These are phyloP conservation scores for Apodemus sylvaticus DNA, from an alignment of 2,113 vertebrate genomes.

Conservation along the genomic window DNA sequence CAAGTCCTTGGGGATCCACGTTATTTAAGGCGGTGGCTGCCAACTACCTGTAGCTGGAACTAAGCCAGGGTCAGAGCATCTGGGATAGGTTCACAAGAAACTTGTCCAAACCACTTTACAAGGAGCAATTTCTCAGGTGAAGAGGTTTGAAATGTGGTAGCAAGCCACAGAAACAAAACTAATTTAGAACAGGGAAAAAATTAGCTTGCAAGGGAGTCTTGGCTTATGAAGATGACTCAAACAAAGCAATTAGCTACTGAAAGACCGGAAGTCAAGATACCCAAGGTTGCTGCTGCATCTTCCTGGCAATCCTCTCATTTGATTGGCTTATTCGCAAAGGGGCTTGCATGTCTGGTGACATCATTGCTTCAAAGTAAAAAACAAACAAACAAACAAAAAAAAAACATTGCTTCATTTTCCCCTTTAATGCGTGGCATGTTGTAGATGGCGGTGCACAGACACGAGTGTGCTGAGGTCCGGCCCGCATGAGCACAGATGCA, in stretches of 20 bases:
- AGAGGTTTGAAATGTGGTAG: not conserved
- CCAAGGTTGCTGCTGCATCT: not conserved
- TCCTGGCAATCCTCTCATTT: not conserved
- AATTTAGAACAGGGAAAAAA: constrained; percentile 26
- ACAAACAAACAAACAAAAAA: too few species aligned
- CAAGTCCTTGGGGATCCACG: not conserved
- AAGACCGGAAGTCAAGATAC: constrained; percentile 34
- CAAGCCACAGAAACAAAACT: constrained; percentile 16
- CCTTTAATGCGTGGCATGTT: not conserved
- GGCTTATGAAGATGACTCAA: constrained; percentile 6
- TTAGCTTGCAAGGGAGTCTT: not conserved
- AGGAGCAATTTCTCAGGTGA: not conserved
- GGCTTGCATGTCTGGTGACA: not conserved
- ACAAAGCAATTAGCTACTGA: not conserved
- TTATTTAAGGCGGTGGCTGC: not conserved
- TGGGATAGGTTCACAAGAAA: not conserved
- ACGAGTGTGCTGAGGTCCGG: not conserved
- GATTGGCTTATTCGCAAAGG: not conserved
- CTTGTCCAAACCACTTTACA: not conserved
- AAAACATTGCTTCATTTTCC: not conserved
- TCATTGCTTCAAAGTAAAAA: not conserved
- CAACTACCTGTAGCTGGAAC: not conserved
- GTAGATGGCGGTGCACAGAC: not conserved
- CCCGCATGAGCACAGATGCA: not conserved
- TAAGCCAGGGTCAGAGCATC: not conserved